Percentiles rank a stretch among this genome's conserved stretches.
phyloP scores from a whole-genome alignment of 1,140 invertebrate genomes.

The Hestina assimilis region DNA sequence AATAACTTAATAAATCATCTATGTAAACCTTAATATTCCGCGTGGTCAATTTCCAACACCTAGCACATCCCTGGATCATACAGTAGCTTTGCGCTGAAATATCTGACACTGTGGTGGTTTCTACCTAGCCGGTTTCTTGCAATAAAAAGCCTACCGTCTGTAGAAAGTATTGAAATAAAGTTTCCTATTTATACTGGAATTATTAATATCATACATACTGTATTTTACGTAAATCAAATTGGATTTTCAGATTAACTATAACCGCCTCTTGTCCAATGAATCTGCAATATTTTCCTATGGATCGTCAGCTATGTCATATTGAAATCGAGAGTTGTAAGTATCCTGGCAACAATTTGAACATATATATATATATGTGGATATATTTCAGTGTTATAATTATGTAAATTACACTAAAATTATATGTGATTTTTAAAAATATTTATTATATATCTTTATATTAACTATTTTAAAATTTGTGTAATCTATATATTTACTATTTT shows the following conservation, averaged over 20 bases:
- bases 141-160: no score
- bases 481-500: background rate
- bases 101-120: no score
- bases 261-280: conserved; percentile 99
- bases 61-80: no score
- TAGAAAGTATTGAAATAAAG: no score
- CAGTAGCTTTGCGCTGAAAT: no score
- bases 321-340: conserved; percentile 99
- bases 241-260: conserved; percentile 90
- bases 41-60: no score
- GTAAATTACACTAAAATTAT: background rate
- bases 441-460: background rate
- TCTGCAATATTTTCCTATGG: conserved; percentile 98
- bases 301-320: conserved; percentile 96
- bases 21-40: no score
- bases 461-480: background rate
- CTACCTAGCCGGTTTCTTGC: no score
- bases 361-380: no score
- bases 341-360: conserved; percentile 43
- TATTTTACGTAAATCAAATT: background rate
- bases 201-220: background rate
- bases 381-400: no score
- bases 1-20: no score
- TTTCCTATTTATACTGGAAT: no score
- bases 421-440: background rate